Base-by-base conservation (phyloP, 2,888 invertebrate genomes). In the Chelonus formosanus region DNA sequence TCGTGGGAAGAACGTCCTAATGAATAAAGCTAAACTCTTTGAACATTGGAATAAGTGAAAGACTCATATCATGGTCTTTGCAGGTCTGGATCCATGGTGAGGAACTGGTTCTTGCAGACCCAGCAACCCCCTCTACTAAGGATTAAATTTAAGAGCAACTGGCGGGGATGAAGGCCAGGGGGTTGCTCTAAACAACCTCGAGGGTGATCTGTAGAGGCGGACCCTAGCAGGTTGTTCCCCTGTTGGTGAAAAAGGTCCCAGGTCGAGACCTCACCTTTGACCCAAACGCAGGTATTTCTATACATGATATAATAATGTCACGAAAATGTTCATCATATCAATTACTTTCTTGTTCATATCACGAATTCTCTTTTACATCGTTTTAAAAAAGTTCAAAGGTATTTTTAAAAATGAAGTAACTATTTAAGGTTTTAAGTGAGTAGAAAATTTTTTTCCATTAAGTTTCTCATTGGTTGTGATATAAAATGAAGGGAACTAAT, bases 241-340 rank as follows among this genome's bases (percentile, higher is more conserved):
- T 64, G 67, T 69, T 65, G 67, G 67, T 53, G 65, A 54, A 32
- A 63, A 68, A 70, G 73, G 72, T 71, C 71, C 63, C 68, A 69
- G 75, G 77, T 74, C 72, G 67, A 71, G 78, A 80, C 79, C 80
- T 69, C 71, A 74, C 76, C 77, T 77, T 74, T 77, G 78, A 81
- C 80, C 79, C 73, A 8, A 40, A 62, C 59, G 72, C 79, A 78
- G 78, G 79, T 79, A 80, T 45, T 4, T 34, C 34, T 54, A 8
- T 34, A 4, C n/a, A 54, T 35, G 36, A 35, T 20, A 35, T n/a
- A n/a, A 3, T 31, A 32, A 34, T 54, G 36, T 35, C 8, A 4
- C n/a, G n/a, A 3, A 5, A 20, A 20, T 20, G 20, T 20, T 20
- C 20, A 20, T 20, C 20, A 1, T 2, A 20, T 20, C 20, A 20